A percentile compares a stretch with the other conserved stretches of the same genome.
These are phyloP conservation scores for Pollicipes pollicipes DNA, from an alignment of 1,140 invertebrate species.

Conservation along the genomic window DNA sequence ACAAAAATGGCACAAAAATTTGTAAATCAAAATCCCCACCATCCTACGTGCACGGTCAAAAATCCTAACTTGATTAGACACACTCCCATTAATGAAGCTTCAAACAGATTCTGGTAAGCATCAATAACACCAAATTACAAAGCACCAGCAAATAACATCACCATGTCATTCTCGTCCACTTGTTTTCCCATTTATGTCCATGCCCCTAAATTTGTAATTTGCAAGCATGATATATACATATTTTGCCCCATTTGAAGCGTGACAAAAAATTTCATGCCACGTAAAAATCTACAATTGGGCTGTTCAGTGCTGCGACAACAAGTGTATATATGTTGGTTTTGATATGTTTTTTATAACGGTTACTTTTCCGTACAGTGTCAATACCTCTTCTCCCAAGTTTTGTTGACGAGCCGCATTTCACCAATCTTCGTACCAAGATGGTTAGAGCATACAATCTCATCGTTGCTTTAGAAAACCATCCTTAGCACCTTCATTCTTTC, in stretches of 20 bases:
- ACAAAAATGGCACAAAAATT: too few relatives aligned
- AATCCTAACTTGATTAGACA: too few relatives aligned
- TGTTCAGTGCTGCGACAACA: not conserved
- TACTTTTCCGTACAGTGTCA: not conserved
- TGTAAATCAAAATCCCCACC: too few relatives aligned
- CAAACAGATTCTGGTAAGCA: too few relatives aligned
- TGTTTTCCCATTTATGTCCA: not conserved
- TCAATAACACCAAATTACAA: too few relatives aligned
- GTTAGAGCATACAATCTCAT: not conserved
- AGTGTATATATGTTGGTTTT: not conserved
- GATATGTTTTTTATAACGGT: not conserved
- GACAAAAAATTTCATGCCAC: not conserved
- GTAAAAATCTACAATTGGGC: not conserved
- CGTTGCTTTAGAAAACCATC: not conserved
- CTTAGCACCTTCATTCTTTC: not conserved
- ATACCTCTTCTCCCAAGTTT: not conserved
- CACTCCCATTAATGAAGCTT: too few relatives aligned
- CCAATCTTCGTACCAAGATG: not conserved
- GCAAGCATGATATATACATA: not conserved
- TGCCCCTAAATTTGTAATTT: not conserved
- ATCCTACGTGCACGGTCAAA: too few relatives aligned
- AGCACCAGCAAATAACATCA: not conserved
- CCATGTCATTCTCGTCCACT: not conserved
- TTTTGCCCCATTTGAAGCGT: not conserved
- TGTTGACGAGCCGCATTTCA: not conserved